These are phyloP conservation scores for Eretmocerus hayati DNA, from an alignment of 2,888 invertebrate genomes.

Conservation along the genomic window DNA sequence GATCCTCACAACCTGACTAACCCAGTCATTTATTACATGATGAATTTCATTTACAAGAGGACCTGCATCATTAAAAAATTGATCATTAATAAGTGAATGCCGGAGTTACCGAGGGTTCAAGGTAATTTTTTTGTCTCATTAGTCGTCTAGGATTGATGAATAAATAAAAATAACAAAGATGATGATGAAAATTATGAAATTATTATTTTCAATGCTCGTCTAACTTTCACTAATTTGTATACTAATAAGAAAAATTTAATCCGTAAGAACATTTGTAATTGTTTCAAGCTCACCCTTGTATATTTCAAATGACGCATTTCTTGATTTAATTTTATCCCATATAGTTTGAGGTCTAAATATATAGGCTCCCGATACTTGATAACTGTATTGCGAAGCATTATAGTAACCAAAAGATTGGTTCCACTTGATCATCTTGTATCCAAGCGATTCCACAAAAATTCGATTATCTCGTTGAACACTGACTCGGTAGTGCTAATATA, in stretches of 20 bases:
- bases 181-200: too few species aligned
- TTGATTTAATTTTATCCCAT: conserved; percentile 36
- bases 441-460: conserved; percentile 24
- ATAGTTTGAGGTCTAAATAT: conserved; percentile 68
- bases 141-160: too few species aligned
- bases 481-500: conserved; percentile 26
- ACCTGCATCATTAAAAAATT: conserved; percentile 44
- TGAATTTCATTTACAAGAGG: conserved; percentile 69
- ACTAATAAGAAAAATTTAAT: too few species aligned
- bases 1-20: conserved; percentile 66
- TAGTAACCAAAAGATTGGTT: conserved; percentile 69
- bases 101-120: too few species aligned
- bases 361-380: conserved; percentile 74
- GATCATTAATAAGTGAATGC: not conserved
- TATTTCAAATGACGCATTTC: conserved; percentile 35
- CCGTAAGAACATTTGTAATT: too few species aligned
- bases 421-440: conserved; percentile 34
- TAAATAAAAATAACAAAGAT: too few species aligned
- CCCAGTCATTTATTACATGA: conserved; percentile 58
- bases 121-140: too few species aligned
- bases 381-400: conserved; percentile 43
- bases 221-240: too few species aligned
- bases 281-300: conserved; percentile 39
- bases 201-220: too few species aligned
- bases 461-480: conserved; percentile 24